Evolutionary conservation across 1,140 invertebrate species (phyloP), one percentile per base, ranked within the genome.

Genomic region (Drosophila athabasca): DNA sequence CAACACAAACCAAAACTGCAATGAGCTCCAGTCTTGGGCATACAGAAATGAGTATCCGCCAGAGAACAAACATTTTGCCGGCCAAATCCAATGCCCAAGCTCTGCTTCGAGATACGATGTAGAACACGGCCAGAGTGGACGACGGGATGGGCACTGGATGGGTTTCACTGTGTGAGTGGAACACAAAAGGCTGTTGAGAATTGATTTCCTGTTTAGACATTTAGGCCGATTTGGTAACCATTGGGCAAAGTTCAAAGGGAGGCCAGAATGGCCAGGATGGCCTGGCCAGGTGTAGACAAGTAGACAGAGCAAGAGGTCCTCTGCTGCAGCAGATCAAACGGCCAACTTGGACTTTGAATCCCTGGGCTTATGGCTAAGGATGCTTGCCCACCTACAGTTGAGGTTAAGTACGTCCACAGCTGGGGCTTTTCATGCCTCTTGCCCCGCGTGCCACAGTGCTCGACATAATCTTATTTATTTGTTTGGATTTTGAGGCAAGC

Each of bases 151-250:
- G 17, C 6, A 26, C 17, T 19, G 24, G 5, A 41, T 22, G 39
- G 19, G 15, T 13, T 41, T 54, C 50, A 35, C 45, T 7, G 15
- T 13, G 15, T 13, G 31, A 45, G 39, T 48, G 35, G 43, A n/a
- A 55, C 64, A 83, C 64, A 74, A 78, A 70, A 60, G 66, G 70
- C 62, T 65, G 76, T 76, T 79, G 57, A 80, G 81, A 80, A 84
- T 84, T 79, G 83, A 84, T 84, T 84, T 84, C 81, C 80, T 79
- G 80, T 79, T 83, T 62, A 71, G 70, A 79, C 70, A 83, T 83
- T 83, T 79, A 58, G 80, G 71, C 62, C 80, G 80, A 76, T 79
- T 83, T 71, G 52, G 31, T 19, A 50, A 39, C 44, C 65, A 50
- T 50, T 70, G 65, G 67, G 35, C 65, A 58, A 70, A 70, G 67